Base-by-base conservation (phyloP, 1,140 invertebrate species). In the Spodoptera frugiperda region DNA sequence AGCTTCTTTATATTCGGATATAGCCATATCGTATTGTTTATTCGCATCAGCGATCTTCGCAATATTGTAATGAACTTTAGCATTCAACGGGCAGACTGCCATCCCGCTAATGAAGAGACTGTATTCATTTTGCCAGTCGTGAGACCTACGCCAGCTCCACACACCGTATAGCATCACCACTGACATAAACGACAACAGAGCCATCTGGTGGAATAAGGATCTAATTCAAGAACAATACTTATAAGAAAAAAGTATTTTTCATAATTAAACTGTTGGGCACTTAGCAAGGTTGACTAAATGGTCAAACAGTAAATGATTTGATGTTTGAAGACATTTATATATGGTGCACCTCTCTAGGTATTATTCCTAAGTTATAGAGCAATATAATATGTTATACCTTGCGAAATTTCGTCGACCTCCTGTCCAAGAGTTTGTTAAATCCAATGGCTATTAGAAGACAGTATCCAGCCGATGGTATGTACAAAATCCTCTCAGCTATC, bases 11-110 rank as follows among this genome's bases (percentile, higher is more conserved):
- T 99, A 99, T 90, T 97, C 96, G 17, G 94, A 79, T 68, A 98
- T 95, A 3, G 98, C 98, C 79, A 95, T 93, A 12, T 94, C 86
- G 68, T 93, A 94, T 81, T 98, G 94, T 25, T 97, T 96, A n/a
- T 92, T 91, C 88, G 99, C 98, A 9, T 96, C 97, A 57, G 97
- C 96, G 78, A 97, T 96, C 94, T 99, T 98, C 0, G 96, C 99
- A 73, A 99, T 96, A 92, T 99, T 99, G 88, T 99, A 99, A 92
- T 99, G 98, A 11, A 99, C 97, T 95, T 99, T 99, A 15, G 98
- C 98, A 95, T 99, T 99, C 8, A 96, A 89, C 3, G 98, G 97
- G 86, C 98, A 98, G 55, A 98, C 96, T 46, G 93, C 82, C 10
- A 97, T 81, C 0, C 96, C 98, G 53, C 96, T 97, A 59, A 89